Conservation (phyloP, 92 coral and sea anemone species). For the Scolanthus callimorphus region DNA sequence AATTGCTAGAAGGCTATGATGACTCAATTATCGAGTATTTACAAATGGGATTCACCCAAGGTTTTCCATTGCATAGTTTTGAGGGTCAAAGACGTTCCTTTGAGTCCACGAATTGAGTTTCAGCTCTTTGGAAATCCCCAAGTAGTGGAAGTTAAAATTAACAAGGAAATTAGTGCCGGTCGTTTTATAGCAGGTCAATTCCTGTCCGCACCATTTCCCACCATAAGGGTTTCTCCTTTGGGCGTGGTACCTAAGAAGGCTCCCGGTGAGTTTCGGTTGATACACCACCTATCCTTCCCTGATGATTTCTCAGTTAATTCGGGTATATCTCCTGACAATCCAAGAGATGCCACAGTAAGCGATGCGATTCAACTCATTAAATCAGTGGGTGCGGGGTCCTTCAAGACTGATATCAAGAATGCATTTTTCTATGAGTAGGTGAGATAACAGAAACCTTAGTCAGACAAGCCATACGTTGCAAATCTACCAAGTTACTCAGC, state of each 20-base stretch:
- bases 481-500: no score
- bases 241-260: not conserved
- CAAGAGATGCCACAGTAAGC: conserved; percentile 29
- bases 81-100: not conserved
- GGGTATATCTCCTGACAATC: conserved; percentile 16
- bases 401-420: not conserved
- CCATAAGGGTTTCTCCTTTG: not conserved
- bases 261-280: not conserved
- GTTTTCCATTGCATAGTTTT: conserved; percentile 19
- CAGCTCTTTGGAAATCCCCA: no score
- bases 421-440: no score
- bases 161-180: not conserved
- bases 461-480: no score
- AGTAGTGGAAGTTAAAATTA: no score
- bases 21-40: conserved; percentile 7
- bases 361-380: conserved; percentile 24
- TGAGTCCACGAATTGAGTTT: not conserved
- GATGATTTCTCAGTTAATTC: not conserved
- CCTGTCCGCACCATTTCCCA: not conserved
- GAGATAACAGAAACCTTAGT: no score
- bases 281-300: not conserved
- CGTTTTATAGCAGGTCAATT: not conserved
- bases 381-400: conserved; percentile 18
- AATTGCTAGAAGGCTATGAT: conserved; percentile 17
- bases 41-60: conserved; percentile 12